Percentiles rank a stretch among this genome's conserved stretches.
These are phyloP conservation scores for Drosophila quinaria DNA, from an alignment of 2,888 invertebrate genomes.

Conservation along the genomic window DNA sequence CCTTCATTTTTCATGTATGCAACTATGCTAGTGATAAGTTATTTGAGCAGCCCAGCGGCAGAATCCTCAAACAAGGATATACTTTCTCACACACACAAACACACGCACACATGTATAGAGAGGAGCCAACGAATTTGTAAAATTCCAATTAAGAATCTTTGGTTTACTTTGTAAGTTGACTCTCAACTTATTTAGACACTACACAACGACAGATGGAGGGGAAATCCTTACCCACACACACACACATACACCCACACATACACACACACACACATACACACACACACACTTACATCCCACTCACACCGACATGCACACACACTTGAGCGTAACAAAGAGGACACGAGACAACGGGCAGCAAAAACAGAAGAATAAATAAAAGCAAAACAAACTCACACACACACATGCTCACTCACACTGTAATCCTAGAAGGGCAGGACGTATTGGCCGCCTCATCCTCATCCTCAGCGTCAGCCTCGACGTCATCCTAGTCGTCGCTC, in stretches of 20 bases:
- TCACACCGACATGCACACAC: slow-evolving; percentile 31
- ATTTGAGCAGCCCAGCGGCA: slow-evolving; percentile 67
- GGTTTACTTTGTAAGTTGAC: slow-evolving; percentile 83
- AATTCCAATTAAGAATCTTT: slow-evolving; percentile 83
- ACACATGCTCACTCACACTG: slow-evolving; percentile 51
- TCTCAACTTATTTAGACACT: slow-evolving; percentile 82
- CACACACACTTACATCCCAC: slow-evolving; percentile 18
- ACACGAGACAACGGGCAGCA: slow-evolving; percentile 73
- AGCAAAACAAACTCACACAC: slow-evolving; percentile 69
- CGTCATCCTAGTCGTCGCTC: slow-evolving; percentile 64
- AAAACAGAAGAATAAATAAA: slow-evolving; percentile 78
- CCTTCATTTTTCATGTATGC: slow-evolving; percentile 75
- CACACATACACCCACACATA: slow-evolving; percentile 10
- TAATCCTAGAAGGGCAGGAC: slow-evolving; percentile 79
- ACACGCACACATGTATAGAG: not conserved
- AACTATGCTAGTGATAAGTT: slow-evolving; percentile 76
- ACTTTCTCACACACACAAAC: slow-evolving; percentile 14
- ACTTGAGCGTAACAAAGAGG: slow-evolving; percentile 75
- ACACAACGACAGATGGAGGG: slow-evolving; percentile 73
- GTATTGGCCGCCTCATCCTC: slow-evolving; percentile 22
- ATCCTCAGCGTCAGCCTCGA: not conserved
- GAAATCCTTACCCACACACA: slow-evolving; percentile 64
- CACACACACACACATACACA: slow-evolving; percentile 55
- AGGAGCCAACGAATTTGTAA: slow-evolving; percentile 78
- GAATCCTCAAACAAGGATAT: slow-evolving; percentile 40